These are phyloP conservation scores for Hymenopus coronatus DNA, from an alignment of 2,888 invertebrate genomes.

Conservation along the genomic window DNA sequence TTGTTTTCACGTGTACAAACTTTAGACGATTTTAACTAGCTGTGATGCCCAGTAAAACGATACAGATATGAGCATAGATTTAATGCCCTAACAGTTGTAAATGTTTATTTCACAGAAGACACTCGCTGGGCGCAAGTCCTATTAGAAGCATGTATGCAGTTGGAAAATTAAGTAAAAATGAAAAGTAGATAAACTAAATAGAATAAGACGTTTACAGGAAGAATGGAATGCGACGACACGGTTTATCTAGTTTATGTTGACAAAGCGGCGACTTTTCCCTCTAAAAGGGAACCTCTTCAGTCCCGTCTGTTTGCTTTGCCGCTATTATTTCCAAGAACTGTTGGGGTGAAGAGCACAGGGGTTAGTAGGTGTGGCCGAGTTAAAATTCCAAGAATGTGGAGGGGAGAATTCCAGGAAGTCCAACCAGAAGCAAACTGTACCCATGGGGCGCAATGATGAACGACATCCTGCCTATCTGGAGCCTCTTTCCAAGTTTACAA, in stretches of 20 bases:
- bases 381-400: not conserved
- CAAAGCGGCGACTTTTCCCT: not conserved
- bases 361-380: not conserved
- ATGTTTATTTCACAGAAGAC: no score
- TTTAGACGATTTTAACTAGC: no score
- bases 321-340: not conserved
- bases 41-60: no score
- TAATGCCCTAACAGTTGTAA: no score
- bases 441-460: not conserved
- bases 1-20: no score
- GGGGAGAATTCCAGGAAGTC: not conserved
- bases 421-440: not conserved
- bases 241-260: not conserved
- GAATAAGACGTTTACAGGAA: no score
- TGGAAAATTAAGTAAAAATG: no score
- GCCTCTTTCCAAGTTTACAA: no score
- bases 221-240: not conserved
- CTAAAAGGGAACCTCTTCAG: not conserved
- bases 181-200: no score
- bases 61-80: no score
- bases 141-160: no score
- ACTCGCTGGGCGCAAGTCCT: no score
- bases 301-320: not conserved
- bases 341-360: not conserved
- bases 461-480: not conserved